phyloP scores from a whole-genome alignment of 2,113 vertebrate genomes.

The Cepphus grylle region DNA sequence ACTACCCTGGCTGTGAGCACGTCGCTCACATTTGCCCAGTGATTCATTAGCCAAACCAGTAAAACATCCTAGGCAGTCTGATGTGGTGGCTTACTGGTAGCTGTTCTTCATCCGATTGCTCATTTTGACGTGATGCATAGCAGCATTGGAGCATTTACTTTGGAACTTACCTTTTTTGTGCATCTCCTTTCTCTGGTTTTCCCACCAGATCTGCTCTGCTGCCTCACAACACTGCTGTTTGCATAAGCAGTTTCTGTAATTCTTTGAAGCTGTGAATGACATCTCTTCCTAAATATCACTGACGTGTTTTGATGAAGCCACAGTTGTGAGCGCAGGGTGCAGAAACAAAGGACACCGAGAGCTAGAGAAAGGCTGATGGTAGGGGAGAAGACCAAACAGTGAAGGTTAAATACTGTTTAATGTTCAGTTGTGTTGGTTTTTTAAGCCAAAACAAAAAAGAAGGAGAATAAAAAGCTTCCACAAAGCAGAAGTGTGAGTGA shows the following conservation, averaged over 20 bases:
- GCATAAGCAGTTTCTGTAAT: not conserved
- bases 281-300: not conserved
- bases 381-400: not conserved
- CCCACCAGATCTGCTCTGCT: slow-evolving; percentile 2
- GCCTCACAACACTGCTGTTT: not conserved
- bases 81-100: not conserved
- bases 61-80: not conserved
- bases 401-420: not conserved
- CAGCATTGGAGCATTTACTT: not conserved
- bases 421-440: not conserved
- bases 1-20: not conserved
- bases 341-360: not conserved
- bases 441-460: not conserved
- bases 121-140: not conserved
- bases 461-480: not conserved
- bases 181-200: slow-evolving; percentile 17
- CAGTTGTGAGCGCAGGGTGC: not conserved
- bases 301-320: not conserved
- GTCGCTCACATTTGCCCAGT: slow-evolving; percentile 13
- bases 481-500: slow-evolving; percentile 61
- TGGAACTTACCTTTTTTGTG: not conserved
- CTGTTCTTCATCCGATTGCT: not conserved
- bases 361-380: not conserved
- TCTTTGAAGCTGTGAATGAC: not conserved
- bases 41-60: slow-evolving; percentile 28